Percentiles rank a stretch among this genome's conserved stretches.
phyloP scores from a whole-genome alignment of 37 sponge, comb jelly and placozoan genomes.

The Beroe ovata region DNA sequence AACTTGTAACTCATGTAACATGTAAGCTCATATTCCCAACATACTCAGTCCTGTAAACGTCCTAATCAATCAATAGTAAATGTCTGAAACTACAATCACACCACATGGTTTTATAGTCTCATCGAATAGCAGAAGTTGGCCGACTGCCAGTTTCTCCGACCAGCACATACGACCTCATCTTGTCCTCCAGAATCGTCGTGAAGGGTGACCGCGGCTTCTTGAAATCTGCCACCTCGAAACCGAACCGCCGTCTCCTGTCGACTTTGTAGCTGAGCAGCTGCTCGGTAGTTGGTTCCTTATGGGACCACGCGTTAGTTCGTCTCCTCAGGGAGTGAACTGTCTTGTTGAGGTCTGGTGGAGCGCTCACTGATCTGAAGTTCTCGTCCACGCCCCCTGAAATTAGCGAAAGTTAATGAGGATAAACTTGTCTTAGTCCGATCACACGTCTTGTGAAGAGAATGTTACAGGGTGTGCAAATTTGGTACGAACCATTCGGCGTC shows the following conservation, averaged over 20 bases:
- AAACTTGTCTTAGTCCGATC: too few species aligned
- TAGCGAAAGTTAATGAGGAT: background rate
- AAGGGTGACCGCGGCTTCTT: constrained; percentile 59
- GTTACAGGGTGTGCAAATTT: too few species aligned
- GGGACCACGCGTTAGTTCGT: constrained; percentile 57
- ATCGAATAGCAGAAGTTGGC: background rate
- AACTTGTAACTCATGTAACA: too few species aligned
- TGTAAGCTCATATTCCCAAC: too few species aligned
- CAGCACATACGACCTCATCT: constrained; percentile 32
- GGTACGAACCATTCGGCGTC: background rate
- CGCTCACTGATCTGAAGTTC: constrained; percentile 26
- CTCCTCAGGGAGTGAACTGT: background rate
- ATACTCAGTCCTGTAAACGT: too few species aligned
- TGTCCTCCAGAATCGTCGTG: constrained; percentile 19
- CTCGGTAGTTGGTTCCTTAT: constrained; percentile 17
- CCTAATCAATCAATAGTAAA: too few species aligned
- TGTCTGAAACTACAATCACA: background rate
- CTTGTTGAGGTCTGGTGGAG: constrained; percentile 36
- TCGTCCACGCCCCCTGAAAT: background rate
- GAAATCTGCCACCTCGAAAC: constrained; percentile 57
- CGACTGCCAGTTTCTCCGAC: background rate
- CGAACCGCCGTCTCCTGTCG: constrained; percentile 7
- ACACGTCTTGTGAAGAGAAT: too few species aligned
- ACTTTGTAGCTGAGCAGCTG: constrained; percentile 34
- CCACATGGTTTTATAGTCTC: background rate